A percentile compares a stretch with the other conserved stretches of the same genome.
Evolutionary conservation across 35 echinoderm and acorn worm genomes (phyloP).

Genomic region (Patiria miniata): DNA sequence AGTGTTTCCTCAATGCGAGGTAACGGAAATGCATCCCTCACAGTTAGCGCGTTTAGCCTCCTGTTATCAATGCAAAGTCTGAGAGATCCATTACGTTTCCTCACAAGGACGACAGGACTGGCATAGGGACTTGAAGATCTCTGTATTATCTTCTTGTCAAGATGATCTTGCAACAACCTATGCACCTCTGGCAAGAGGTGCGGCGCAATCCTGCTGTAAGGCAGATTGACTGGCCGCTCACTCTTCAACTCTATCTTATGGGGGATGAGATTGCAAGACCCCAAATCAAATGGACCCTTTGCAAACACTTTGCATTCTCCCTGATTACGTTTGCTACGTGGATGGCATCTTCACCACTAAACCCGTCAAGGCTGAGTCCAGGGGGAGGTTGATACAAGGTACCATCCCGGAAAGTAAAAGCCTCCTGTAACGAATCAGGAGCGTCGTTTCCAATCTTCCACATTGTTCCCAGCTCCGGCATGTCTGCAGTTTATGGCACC

Average conservation of each 20-base stretch:
- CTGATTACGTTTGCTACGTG: slow-evolving; percentile 11
- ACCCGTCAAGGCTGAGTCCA: not conserved
- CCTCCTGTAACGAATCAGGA: not conserved
- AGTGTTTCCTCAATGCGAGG: slow-evolving; percentile 60
- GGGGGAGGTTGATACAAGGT: not conserved
- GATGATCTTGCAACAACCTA: slow-evolving; percentile 38
- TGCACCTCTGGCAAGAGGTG: slow-evolving; percentile 40
- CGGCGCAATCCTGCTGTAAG: slow-evolving; percentile 49
- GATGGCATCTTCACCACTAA: not conserved
- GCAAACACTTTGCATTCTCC: not conserved
- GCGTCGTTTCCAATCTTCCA: not conserved
- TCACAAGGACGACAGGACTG: slow-evolving; percentile 61
- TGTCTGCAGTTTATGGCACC: no score
- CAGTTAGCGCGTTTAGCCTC: slow-evolving; percentile 40
- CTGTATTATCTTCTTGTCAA: slow-evolving; percentile 60
- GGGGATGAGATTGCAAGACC: slow-evolving; percentile 49
- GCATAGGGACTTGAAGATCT: slow-evolving; percentile 67
- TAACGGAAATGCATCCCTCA: slow-evolving; percentile 68
- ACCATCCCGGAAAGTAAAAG: not conserved
- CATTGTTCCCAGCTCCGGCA: no score
- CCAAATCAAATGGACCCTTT: slow-evolving; percentile 41
- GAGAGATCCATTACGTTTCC: slow-evolving; percentile 50
- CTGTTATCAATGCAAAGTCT: slow-evolving; percentile 78
- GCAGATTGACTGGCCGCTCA: slow-evolving; percentile 38
- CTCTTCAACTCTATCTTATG: slow-evolving; percentile 43